These are phyloP conservation scores for Rhabdornis inornatus DNA, from an alignment of 2,113 vertebrate species.

Conservation along the genomic window DNA sequence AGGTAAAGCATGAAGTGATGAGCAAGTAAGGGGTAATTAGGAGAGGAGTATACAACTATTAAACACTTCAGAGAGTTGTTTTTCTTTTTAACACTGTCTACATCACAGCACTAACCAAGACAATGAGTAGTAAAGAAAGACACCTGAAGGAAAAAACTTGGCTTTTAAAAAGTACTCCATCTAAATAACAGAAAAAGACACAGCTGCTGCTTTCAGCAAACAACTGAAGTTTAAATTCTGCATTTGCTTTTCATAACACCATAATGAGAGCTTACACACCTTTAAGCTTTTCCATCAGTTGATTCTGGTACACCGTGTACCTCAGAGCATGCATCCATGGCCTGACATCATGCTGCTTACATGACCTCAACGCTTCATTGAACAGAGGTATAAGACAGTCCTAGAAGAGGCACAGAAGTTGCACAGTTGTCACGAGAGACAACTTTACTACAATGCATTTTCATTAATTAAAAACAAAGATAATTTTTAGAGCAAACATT, in stretches of 20 bases:
- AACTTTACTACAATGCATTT: neutral
- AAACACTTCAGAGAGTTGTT: neutral
- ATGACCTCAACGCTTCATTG: slow-evolving; percentile 89
- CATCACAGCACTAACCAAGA: neutral
- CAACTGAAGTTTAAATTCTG: neutral
- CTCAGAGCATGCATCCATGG: slow-evolving; percentile 93
- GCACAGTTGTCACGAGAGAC: neutral
- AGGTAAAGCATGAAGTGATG: neutral
- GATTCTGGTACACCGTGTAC: slow-evolving; percentile 90
- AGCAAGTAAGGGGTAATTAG: neutral
- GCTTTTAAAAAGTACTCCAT: neutral
- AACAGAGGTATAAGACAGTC: slow-evolving; percentile 91
- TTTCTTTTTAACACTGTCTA: neutral
- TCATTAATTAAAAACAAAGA: neutral
- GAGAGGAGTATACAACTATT: neutral
- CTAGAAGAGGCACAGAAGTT: slow-evolving; percentile 66
- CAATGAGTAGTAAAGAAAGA: neutral
- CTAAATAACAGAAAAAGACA: neutral
- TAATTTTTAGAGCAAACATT: neutral
- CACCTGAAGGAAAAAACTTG: neutral
- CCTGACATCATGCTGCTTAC: slow-evolving; percentile 94
- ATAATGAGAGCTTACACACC: slow-evolving; percentile 63
- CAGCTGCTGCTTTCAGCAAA: neutral
- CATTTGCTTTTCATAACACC: neutral
- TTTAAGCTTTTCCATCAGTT: slow-evolving; percentile 85